Conservation (phyloP, 2,113 vertebrate genomes). For the Nothoprocta pentlandii region DNA sequence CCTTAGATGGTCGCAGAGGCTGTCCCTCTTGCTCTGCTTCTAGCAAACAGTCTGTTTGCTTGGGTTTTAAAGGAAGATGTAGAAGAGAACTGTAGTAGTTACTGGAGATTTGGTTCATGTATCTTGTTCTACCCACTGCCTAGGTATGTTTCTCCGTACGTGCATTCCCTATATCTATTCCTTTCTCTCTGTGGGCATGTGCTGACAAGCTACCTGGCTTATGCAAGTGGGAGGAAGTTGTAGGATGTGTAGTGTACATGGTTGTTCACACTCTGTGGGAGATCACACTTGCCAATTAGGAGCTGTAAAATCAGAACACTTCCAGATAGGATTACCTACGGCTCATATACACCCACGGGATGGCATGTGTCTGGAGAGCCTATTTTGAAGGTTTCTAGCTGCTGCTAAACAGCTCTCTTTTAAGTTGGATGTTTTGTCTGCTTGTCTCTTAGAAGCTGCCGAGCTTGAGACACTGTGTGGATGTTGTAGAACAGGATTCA, state of each 20-base stretch:
- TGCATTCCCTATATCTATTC: neutral
- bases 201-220: neutral
- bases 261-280: neutral
- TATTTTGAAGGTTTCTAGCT: neutral
- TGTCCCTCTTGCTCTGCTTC: neutral
- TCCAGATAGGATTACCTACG: neutral
- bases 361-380: neutral
- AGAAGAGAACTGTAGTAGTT: neutral
- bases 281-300: neutral
- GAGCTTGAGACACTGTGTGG: neutral
- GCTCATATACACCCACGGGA: too few relatives aligned
- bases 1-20: fast-evolving
- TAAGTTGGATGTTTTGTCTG: neutral
- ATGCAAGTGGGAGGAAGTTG: neutral
- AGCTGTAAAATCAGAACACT: neutral
- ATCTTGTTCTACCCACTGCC: neutral
- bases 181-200: neutral
- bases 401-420: neutral
- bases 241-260: neutral
- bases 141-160: neutral
- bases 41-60: neutral
- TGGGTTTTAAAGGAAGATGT: neutral
- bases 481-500: constrained; percentile 12
- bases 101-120: neutral
- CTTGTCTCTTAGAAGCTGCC: neutral